Percentiles rank a stretch among this genome's conserved stretches.
These are phyloP conservation scores for Torymus auratus DNA, from an alignment of 2,888 invertebrate species.

Conservation along the genomic window DNA sequence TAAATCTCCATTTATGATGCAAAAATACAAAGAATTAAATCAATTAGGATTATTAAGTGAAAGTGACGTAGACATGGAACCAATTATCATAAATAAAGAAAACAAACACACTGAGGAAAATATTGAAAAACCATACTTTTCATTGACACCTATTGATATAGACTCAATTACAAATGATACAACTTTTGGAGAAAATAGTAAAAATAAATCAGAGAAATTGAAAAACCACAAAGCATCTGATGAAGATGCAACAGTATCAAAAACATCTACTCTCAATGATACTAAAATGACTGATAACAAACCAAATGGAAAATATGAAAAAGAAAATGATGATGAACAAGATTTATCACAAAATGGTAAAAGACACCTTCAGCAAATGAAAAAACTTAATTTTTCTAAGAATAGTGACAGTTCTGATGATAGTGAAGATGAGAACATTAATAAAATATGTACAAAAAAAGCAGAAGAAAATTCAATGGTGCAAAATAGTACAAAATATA, in stretches of 20 bases:
- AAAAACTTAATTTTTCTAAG: neutral
- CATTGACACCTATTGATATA: too few species aligned
- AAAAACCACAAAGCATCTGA: too few species aligned
- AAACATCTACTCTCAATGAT: too few species aligned
- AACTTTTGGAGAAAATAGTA: neutral
- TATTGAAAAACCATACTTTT: neutral
- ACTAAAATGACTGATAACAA: too few species aligned
- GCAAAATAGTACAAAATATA: neutral
- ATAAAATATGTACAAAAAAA: neutral
- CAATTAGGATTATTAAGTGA: neutral
- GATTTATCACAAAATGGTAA: constrained; percentile 3
- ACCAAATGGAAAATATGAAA: neutral
- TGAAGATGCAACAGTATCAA: too few species aligned
- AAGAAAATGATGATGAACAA: neutral
- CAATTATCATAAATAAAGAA: neutral
- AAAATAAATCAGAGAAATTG: neutral
- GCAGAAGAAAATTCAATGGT: neutral
- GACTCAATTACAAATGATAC: too few species aligned
- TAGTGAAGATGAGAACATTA: neutral
- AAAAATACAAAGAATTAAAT: constrained; percentile 18
- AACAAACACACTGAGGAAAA: neutral
- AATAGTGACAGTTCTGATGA: neutral
- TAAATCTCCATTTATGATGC: constrained; percentile 15
- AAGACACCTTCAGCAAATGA: neutral
- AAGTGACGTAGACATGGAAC: constrained; percentile 4